Evolutionary conservation across 2,797 vertebrate genomes (phyloP).

Genomic region (Lindbergichthys nudifrons): DNA sequence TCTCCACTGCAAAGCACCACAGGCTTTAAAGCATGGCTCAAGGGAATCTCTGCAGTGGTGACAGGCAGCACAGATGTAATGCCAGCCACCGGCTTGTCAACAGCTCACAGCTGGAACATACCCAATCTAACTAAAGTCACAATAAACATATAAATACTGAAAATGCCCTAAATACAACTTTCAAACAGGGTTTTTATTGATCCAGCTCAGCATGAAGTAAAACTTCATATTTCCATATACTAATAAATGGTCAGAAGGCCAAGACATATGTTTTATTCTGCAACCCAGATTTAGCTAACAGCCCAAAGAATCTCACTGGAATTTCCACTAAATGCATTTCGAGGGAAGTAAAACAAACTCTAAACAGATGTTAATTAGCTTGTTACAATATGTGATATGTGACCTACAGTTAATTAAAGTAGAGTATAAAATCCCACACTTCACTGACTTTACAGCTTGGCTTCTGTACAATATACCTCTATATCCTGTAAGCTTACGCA

Average conservation of each 20-base stretch:
- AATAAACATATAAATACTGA: conserved; percentile 63
- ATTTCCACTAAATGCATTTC: conserved; percentile 4
- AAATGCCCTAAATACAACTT: conserved; percentile 48
- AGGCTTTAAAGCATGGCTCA: conserved; percentile 45
- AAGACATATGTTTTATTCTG: neutral
- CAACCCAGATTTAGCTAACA: neutral
- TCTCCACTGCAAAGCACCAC: conserved; percentile 7
- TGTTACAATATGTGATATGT: conserved; percentile 30
- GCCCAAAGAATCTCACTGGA: neutral
- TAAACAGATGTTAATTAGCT: conserved; percentile 23
- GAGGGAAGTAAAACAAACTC: neutral
- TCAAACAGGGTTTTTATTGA: conserved; percentile 24
- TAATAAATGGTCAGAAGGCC: conserved; percentile 16
- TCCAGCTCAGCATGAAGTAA: neutral
- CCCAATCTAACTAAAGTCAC: conserved; percentile 47
- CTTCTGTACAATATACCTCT: conserved; percentile 28
- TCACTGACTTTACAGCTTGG: conserved; percentile 13
- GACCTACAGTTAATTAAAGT: conserved; percentile 28
- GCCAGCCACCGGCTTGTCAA: conserved; percentile 53
- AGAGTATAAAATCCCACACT: conserved; percentile 6
- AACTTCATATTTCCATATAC: conserved; percentile 14
- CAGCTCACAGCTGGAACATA: conserved; percentile 55
- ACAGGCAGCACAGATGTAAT: conserved; percentile 54
- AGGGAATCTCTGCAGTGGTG: conserved; percentile 39
- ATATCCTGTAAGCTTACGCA: conserved; percentile 28